These are phyloP conservation scores for Drosophila bunnanda DNA, from an alignment of 2,888 invertebrate genomes.

Conservation along the genomic window DNA sequence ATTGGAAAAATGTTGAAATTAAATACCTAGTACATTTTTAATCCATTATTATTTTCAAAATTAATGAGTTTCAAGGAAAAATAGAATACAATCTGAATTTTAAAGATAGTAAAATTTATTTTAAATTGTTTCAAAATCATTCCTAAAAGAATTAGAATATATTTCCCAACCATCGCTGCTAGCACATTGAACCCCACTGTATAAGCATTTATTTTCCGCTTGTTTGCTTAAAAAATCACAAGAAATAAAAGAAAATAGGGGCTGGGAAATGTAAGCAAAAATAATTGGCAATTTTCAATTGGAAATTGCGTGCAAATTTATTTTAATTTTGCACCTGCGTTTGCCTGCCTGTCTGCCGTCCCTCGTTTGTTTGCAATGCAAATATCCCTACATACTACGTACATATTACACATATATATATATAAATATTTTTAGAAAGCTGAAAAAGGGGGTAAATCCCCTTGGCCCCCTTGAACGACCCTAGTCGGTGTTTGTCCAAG, in stretches of 20 bases:
- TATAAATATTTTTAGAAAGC: slow-evolving; percentile 60
- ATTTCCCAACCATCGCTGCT: background rate
- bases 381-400: slow-evolving; percentile 47
- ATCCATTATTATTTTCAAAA: no score
- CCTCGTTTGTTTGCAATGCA: slow-evolving; percentile 63
- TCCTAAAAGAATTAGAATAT: background rate
- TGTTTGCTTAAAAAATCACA: slow-evolving; percentile 22
- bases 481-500: slow-evolving; percentile 62
- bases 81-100: no score
- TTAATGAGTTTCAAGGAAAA: no score
- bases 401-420: background rate
- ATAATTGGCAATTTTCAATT: slow-evolving; percentile 75
- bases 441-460: slow-evolving; percentile 14
- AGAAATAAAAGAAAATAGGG: slow-evolving; percentile 25
- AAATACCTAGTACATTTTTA: no score
- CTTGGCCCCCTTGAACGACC: background rate
- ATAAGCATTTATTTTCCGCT: slow-evolving; percentile 9
- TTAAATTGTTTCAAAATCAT: no score
- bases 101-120: no score
- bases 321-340: slow-evolving; percentile 72
- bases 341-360: slow-evolving; percentile 17
- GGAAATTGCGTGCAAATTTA: slow-evolving; percentile 78
- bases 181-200: background rate
- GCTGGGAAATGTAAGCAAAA: slow-evolving; percentile 54
- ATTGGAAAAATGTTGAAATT: background rate